Conservation (phyloP, 1,140 invertebrate species). For the Carcinoscorpius rotundicauda region DNA sequence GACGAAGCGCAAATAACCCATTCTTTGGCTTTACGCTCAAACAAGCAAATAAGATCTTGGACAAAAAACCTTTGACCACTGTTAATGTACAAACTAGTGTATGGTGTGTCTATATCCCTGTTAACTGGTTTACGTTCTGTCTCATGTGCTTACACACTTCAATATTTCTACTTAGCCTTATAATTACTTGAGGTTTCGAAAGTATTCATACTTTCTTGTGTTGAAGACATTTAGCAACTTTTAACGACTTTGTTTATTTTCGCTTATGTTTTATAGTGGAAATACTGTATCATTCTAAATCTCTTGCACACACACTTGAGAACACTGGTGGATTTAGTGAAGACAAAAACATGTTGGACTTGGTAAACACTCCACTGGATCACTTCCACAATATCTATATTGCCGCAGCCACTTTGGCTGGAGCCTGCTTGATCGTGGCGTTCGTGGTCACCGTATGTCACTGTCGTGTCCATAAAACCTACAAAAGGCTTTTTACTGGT, state of each 20-base stretch:
- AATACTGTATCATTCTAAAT: neutral
- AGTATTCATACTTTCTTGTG: no score
- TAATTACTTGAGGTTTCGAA: no score
- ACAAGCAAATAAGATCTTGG: no score
- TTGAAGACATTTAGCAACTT: neutral
- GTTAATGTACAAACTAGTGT: no score
- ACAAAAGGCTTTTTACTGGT: neutral
- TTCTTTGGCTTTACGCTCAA: no score
- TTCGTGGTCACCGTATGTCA: constrained; percentile 55
- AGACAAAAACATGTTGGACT: neutral
- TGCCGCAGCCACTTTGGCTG: constrained; percentile 52
- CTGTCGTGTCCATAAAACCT: constrained; percentile 48
- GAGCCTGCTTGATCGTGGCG: constrained; percentile 51
- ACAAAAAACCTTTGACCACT: no score
- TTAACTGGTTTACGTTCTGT: no score
- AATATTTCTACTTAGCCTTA: no score
- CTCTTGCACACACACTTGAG: neutral
- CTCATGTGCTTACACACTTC: no score
- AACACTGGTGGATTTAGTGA: neutral
- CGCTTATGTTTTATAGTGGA: neutral
- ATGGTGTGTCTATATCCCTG: no score
- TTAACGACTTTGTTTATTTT: neutral
- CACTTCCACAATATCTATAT: constrained; percentile 57
- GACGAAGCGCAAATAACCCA: no score
- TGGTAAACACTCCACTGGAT: constrained; percentile 35